These are phyloP conservation scores for Limnephilus auricula DNA, from an alignment of 2,888 invertebrate genomes.

Conservation along the genomic window DNA sequence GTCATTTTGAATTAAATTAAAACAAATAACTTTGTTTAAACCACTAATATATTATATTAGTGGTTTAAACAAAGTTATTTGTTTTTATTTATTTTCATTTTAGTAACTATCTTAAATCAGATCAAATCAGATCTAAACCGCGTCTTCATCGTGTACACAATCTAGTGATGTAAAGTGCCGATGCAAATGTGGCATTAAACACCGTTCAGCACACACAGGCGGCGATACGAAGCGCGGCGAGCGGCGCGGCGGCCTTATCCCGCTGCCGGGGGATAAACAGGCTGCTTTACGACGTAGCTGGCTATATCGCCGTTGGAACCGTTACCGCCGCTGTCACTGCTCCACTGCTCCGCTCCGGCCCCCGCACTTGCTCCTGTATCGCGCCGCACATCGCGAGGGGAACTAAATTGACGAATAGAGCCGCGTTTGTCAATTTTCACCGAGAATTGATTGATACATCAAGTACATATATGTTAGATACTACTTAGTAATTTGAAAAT, in stretches of 20 bases:
- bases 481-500: no score
- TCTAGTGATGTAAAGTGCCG: slow-evolving; percentile 13
- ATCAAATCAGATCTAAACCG: not conserved
- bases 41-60: no score
- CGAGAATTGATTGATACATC: no score
- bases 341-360: not conserved
- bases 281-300: slow-evolving; percentile 33
- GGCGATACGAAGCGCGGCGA: not conserved
- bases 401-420: slow-evolving; percentile 31
- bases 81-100: no score
- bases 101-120: no score
- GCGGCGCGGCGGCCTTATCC: not conserved
- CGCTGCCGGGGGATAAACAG: slow-evolving; percentile 38
- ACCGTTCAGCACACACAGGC: slow-evolving; percentile 19
- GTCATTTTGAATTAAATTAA: no score
- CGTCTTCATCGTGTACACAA: not conserved
- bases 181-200: slow-evolving; percentile 38
- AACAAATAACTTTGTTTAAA: no score
- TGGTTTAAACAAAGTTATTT: no score
- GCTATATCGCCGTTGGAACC: not conserved
- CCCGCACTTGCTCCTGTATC: slow-evolving; percentile 5
- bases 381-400: slow-evolving; percentile 33
- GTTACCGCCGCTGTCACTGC: not conserved
- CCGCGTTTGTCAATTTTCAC: not conserved
- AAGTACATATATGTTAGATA: no score